Percentiles rank a stretch among this genome's conserved stretches.
Evolutionary conservation across 2,797 vertebrate species (phyloP).

Genomic region (Enteromius radiatus): DNA sequence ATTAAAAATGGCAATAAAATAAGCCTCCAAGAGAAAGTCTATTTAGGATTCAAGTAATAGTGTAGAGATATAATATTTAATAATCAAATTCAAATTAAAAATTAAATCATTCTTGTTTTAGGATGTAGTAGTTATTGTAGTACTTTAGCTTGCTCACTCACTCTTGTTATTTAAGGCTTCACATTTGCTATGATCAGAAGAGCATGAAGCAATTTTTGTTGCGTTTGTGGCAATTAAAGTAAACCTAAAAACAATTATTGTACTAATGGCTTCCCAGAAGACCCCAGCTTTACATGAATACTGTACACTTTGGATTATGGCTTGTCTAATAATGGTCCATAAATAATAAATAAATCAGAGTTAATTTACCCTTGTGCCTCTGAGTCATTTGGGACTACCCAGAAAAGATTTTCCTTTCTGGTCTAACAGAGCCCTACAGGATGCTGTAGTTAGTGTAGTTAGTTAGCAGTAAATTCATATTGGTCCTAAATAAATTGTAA

Average conservation of each 20-base stretch:
- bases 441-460: not conserved
- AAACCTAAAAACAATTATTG: not conserved
- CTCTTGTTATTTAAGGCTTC: not conserved
- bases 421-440: not conserved
- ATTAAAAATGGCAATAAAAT: not conserved
- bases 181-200: not conserved
- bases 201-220: not conserved
- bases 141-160: not conserved
- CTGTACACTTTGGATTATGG: not conserved
- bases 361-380: conserved; percentile 2
- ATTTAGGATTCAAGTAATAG: conserved; percentile 8
- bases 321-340: conserved; percentile 6
- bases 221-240: not conserved
- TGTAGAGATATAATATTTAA: not conserved
- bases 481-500: conserved; percentile 1
- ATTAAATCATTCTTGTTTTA: not conserved
- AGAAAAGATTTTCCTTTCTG: conserved; percentile 15
- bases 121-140: not conserved
- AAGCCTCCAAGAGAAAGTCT: not conserved
- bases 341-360: conserved; percentile 4
- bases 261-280: not conserved
- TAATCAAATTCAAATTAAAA: not conserved
- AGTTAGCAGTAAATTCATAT: not conserved
- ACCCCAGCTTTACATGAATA: not conserved
- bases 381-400: not conserved